phyloP scores from a whole-genome alignment of 2,113 vertebrate species.

The Pteropus alecto region DNA sequence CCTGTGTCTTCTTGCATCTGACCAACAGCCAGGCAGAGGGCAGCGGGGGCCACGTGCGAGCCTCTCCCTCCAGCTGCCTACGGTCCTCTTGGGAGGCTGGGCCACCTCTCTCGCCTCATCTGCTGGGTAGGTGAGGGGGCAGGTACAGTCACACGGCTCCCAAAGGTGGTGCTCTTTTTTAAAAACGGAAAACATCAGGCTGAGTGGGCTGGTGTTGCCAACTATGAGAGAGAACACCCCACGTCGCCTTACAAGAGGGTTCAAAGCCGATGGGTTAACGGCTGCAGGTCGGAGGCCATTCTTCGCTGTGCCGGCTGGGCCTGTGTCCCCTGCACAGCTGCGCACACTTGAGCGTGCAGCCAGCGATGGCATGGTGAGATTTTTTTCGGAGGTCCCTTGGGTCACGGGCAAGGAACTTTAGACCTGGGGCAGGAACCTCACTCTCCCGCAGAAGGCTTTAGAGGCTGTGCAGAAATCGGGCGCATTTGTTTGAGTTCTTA shows the following conservation, averaged over 20 bases:
- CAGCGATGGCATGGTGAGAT: neutral
- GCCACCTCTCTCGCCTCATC: no score
- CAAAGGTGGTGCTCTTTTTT: neutral
- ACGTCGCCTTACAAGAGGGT: neutral
- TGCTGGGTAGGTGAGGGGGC: no score
- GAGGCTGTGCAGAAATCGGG: neutral
- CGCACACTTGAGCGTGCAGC: neutral
- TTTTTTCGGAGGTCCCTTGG: neutral
- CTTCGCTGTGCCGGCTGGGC: neutral
- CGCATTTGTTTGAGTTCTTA: neutral
- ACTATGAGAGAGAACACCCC: neutral
- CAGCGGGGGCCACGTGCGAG: neutral
- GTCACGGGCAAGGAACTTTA: neutral
- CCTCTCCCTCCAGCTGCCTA: fast-evolving
- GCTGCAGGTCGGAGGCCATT: neutral
- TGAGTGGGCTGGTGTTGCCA: no score
- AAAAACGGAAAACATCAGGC: neutral
- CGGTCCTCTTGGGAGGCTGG: fast-evolving
- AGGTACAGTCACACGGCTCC: neutral
- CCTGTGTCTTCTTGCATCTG: neutral
- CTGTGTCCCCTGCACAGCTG: neutral
- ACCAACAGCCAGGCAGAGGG: neutral
- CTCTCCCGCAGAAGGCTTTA: neutral
- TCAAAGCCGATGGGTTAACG: neutral
- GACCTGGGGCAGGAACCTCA: neutral